A percentile compares a stretch with the other conserved stretches of the same genome.
These are phyloP conservation scores for Pandemis heparana DNA, from an alignment of 2,888 invertebrate genomes.

Conservation along the genomic window DNA sequence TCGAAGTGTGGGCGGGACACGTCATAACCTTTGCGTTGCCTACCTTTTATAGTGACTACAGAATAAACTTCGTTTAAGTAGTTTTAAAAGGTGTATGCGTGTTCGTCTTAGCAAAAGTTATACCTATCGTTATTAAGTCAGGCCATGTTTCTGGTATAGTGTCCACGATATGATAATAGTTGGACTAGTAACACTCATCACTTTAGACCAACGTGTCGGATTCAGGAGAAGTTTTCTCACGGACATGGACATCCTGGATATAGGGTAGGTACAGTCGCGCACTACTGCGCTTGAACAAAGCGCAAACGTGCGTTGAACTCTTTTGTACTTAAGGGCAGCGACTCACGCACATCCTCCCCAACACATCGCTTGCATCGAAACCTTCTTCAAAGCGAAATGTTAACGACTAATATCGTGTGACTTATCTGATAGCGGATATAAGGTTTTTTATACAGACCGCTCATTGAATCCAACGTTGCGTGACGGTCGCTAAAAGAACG, in stretches of 20 bases:
- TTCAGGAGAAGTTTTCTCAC: slow-evolving; percentile 46
- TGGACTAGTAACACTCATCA: background rate
- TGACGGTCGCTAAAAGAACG: slow-evolving; percentile 53
- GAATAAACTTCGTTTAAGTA: slow-evolving; percentile 1
- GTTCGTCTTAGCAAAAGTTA: background rate
- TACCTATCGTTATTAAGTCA: background rate
- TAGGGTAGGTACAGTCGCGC: slow-evolving; percentile 65
- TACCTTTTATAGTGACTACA: slow-evolving; percentile 59
- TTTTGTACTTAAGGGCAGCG: slow-evolving; percentile 76
- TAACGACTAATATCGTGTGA: slow-evolving; percentile 60
- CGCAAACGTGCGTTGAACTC: slow-evolving; percentile 82
- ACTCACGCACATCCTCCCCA: slow-evolving; percentile 68
- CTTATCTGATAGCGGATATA: slow-evolving; percentile 64
- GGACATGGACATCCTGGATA: slow-evolving; percentile 56
- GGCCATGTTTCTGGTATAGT: background rate
- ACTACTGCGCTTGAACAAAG: slow-evolving; percentile 71
- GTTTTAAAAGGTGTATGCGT: slow-evolving; percentile 1
- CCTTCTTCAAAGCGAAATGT: slow-evolving; percentile 42
- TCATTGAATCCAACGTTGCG: slow-evolving; percentile 64
- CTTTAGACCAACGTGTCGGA: background rate
- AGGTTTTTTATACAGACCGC: slow-evolving; percentile 56
- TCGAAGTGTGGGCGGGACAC: slow-evolving; percentile 76
- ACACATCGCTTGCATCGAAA: slow-evolving; percentile 12
- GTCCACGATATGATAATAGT: background rate
- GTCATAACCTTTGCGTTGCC: slow-evolving; percentile 71